A percentile compares a stretch with the other conserved stretches of the same genome.
Evolutionary conservation across 2,113 vertebrate species (phyloP).

Genomic region (Chloebia gouldiae): DNA sequence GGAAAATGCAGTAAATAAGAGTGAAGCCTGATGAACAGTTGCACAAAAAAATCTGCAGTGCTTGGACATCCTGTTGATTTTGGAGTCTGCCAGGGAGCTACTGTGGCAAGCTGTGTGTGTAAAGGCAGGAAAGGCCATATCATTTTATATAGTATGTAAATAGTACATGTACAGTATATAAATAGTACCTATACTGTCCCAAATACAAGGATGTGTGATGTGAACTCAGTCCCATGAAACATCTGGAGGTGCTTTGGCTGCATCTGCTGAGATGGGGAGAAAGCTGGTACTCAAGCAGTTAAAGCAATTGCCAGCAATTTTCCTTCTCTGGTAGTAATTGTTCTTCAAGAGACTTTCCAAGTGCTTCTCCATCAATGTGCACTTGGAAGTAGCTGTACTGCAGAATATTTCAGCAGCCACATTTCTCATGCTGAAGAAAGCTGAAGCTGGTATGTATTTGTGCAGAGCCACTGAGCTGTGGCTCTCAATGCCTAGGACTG

Average conservation of each 20-base stretch:
- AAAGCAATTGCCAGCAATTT: neutral
- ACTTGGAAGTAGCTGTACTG: neutral
- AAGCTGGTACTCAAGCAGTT: neutral
- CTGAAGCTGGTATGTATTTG: neutral
- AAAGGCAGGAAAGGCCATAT: neutral
- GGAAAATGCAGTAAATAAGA: neutral
- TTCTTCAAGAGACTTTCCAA: neutral
- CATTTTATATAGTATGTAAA: neutral
- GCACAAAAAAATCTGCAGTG: neutral
- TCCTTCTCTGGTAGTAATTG: neutral
- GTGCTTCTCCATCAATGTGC: neutral
- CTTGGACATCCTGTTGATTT: neutral
- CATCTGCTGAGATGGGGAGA: neutral
- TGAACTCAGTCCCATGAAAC: neutral
- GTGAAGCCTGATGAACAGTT: neutral
- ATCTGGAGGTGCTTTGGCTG: neutral
- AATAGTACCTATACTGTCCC: no score
- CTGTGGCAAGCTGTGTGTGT: neutral
- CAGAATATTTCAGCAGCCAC: neutral
- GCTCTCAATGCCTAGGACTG: fast-evolving
- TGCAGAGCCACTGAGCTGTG: neutral
- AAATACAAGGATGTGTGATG: neutral
- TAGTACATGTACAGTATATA: neutral
- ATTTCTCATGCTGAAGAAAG: neutral
- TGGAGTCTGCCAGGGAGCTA: neutral